Evolutionary conservation across 2,113 vertebrate genomes (phyloP).

Genomic region (Prochilodus magdalenae): DNA sequence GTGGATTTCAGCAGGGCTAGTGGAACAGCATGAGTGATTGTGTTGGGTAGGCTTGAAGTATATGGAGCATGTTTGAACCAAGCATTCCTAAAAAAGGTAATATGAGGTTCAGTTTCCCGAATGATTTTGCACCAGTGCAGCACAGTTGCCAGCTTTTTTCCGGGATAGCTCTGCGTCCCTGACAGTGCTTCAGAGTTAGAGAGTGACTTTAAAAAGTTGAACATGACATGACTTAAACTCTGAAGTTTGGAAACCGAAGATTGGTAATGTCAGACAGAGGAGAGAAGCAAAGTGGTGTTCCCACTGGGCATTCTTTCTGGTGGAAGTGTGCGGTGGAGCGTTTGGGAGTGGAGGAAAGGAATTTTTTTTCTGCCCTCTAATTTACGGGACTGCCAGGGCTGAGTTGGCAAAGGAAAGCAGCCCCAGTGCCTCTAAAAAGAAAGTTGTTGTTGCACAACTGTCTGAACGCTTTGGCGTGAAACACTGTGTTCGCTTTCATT

Average conservation of each 20-base stretch:
- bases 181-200: no score
- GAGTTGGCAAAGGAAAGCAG: conserved; percentile 38
- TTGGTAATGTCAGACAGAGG: conserved; percentile 58
- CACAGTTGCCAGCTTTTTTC: no score
- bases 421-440: conserved; percentile 28
- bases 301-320: conserved; percentile 60
- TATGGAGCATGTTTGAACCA: neutral
- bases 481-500: neutral
- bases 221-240: neutral
- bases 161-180: no score
- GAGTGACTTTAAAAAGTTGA: neutral
- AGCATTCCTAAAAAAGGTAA: neutral
- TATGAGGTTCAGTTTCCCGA: neutral
- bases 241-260: conserved; percentile 37
- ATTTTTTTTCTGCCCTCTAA: conserved; percentile 62
- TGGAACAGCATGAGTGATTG: neutral
- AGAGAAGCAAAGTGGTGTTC: conserved; percentile 48
- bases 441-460: conserved; percentile 36
- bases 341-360: conserved; percentile 57
- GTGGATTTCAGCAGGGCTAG: neutral
- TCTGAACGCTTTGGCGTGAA: conserved; percentile 1
- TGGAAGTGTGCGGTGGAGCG: conserved; percentile 48
- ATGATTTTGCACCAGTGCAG: no score
- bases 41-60: neutral
- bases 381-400: conserved; percentile 57